Percentiles rank a stretch among this genome's conserved stretches.
Evolutionary conservation across 2,113 vertebrate genomes (phyloP).

Genomic region (Gymnogyps californianus): DNA sequence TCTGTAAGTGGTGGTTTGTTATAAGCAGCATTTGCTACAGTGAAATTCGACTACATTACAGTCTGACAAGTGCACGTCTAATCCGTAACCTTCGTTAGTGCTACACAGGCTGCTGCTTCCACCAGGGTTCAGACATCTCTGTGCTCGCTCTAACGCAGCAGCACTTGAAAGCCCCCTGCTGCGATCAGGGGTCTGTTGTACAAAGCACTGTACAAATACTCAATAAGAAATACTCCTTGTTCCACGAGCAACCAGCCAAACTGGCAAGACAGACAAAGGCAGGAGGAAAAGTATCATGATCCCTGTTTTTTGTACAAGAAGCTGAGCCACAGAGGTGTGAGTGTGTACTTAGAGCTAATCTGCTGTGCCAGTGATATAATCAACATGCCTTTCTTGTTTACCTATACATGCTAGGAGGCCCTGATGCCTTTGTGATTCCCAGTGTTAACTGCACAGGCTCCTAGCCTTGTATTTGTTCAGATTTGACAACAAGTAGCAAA

Average conservation of each 20-base stretch:
- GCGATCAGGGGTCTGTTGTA: neutral
- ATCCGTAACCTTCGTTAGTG: neutral
- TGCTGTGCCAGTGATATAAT: neutral
- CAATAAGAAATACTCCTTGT: neutral
- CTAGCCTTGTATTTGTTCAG: neutral
- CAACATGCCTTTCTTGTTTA: neutral
- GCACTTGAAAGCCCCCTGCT: neutral
- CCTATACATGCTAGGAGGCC: neutral
- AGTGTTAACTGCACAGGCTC: neutral
- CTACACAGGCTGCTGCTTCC: neutral
- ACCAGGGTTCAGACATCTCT: neutral
- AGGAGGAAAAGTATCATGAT: neutral
- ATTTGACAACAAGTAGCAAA: neutral
- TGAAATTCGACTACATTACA: neutral
- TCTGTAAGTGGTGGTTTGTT: neutral
- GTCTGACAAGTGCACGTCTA: neutral
- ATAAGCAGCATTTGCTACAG: neutral
- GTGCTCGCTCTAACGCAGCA: accelerated
- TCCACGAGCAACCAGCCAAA: neutral
- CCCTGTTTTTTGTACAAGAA: neutral
- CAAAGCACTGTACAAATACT: neutral
- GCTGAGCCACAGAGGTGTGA: neutral
- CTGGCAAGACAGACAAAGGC: neutral
- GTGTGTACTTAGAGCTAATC: neutral
- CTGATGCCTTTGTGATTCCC: neutral